These are phyloP conservation scores for Gymnobelideus leadbeateri DNA, from an alignment of 2,113 vertebrate species.

Conservation along the genomic window DNA sequence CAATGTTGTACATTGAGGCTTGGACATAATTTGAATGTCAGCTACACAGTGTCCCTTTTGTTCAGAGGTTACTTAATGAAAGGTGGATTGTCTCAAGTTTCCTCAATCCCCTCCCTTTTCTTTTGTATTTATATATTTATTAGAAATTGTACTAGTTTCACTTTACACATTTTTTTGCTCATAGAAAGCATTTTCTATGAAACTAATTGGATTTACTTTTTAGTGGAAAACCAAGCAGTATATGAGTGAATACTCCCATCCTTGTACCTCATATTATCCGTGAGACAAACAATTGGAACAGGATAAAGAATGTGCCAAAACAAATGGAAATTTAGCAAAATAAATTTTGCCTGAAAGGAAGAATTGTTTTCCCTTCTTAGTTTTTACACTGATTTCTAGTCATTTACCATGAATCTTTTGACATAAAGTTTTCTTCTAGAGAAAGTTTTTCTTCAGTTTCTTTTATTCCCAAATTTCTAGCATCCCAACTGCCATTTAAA, in stretches of 20 bases:
- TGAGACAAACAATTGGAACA: not conserved
- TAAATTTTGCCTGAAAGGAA: not conserved
- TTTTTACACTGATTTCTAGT: not conserved
- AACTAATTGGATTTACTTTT: not conserved
- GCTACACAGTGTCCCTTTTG: not conserved
- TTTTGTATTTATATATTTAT: not conserved
- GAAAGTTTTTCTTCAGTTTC: not conserved
- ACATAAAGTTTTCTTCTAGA: not conserved
- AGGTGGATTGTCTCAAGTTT: rapidly evolving
- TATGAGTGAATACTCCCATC: not conserved
- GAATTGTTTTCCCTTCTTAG: not conserved
- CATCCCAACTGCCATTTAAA: not conserved
- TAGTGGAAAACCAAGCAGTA: not conserved
- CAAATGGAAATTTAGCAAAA: not conserved
- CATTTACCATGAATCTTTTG: not conserved
- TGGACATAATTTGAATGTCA: not conserved
- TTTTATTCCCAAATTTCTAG: not conserved
- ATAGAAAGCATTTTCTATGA: not conserved
- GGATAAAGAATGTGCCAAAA: not conserved
- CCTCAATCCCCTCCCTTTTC: not conserved
- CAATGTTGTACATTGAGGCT: rapidly evolving
- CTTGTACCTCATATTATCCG: not conserved
- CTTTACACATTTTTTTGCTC: not conserved
- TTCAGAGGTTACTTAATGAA: not conserved
- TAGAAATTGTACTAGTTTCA: not conserved